Base-by-base conservation (phyloP, 2,888 invertebrate species). In the Dynastes tityus region DNA sequence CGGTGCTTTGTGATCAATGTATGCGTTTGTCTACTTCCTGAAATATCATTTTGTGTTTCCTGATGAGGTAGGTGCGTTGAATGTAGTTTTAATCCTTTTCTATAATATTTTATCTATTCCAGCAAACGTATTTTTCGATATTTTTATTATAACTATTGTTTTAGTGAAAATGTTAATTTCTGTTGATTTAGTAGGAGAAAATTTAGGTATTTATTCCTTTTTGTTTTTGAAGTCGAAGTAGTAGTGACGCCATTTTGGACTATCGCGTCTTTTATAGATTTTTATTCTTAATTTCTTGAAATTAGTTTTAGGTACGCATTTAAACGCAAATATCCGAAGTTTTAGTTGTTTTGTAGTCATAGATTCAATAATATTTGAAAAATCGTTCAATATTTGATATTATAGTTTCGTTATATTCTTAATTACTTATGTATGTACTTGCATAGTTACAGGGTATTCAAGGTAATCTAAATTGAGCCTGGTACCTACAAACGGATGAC, bases 391-490 rank as follows among this genome's bases (percentile, higher is more conserved):
- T 32, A 45, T 53, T 32, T 49, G 11, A 11, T 37, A 27, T 68
- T 55, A 5, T 45, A 13, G 8, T 3, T 22, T 27, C 13, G 8
- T 3, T 16, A 22, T 16, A 45, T 61, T 61, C 13, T 11, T 1
- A 32, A 55, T 29, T 55, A 77, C 61, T 77, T 70, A 77, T 45
- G 22, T 29, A 61, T 45, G 11, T 70, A 58, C 70, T 79, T 73
- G 64, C 27, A 79, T 79, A 77, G 64, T 78, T 78, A 73, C 80
- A 78, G 76, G 78, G 64, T 37, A 70, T 63, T 71, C 53, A 68
- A 78, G 68, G 27, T 65, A 75, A 58, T 68, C 55, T 75, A 78
- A 58, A 58, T 55, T 70, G 73, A 61, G 73, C 22, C 63, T 74
- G 73, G 73, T 74, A 74, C n/a, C 73, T 61, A 40, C 61, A 45